Conservation (phyloP, 2,797 vertebrate species). For the Lophotriccus pileatus region DNA sequence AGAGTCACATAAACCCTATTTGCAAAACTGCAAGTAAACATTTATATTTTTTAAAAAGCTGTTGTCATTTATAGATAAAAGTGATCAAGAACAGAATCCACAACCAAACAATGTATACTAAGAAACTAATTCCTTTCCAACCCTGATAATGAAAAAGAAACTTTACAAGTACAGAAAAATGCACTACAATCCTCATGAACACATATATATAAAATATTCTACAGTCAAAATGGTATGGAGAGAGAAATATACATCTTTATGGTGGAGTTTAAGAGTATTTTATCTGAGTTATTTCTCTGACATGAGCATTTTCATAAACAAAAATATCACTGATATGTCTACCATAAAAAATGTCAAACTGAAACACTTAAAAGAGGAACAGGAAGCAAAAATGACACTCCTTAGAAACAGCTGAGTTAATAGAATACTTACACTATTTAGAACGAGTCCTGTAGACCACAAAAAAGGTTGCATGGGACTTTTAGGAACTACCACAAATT, state of each 20-base stretch:
- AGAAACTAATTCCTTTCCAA: slow-evolving; percentile 8
- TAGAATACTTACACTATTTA: not conserved
- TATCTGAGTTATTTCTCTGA: not conserved
- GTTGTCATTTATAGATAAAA: slow-evolving; percentile 47
- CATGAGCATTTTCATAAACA: not conserved
- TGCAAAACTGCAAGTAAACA: slow-evolving; percentile 26
- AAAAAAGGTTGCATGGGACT: not conserved
- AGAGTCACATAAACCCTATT: not conserved
- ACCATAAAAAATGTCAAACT: not conserved
- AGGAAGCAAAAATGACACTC: not conserved
- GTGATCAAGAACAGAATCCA: slow-evolving; percentile 17
- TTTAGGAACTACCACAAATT: not conserved
- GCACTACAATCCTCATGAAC: not conserved
- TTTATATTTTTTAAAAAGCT: slow-evolving; percentile 32
- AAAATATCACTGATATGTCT: not conserved
- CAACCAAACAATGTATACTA: not conserved
- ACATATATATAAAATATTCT: not conserved
- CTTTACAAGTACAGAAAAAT: slow-evolving; percentile 20
- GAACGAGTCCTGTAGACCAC: not conserved
- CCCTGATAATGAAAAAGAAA: not conserved
- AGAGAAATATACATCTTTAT: not conserved
- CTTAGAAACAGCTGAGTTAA: not conserved
- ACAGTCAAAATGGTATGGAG: not conserved
- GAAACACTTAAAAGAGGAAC: not conserved
- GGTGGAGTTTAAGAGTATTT: not conserved